Conservation (phyloP, 2,113 vertebrate species). For the Odobenus rosmarus region DNA sequence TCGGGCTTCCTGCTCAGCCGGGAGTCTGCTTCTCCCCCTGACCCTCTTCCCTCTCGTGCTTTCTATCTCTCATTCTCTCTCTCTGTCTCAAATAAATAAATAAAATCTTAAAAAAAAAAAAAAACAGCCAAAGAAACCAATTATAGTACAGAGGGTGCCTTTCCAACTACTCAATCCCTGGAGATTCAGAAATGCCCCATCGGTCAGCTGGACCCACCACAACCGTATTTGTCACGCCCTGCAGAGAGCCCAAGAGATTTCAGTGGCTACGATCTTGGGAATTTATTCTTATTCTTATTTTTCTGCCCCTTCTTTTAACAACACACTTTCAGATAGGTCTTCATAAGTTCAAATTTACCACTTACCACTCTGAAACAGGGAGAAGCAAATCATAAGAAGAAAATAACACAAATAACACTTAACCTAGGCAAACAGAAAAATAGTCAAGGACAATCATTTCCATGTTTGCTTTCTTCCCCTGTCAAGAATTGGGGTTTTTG, state of each 20-base stretch:
- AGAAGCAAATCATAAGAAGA: not conserved
- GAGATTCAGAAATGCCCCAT: not conserved
- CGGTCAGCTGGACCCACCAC: not conserved
- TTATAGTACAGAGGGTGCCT: not conserved
- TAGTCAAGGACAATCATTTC: not conserved
- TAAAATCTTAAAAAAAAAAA: too few species aligned
- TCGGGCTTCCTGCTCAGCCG: too few species aligned
- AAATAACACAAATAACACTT: not conserved
- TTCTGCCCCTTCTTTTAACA: not conserved
- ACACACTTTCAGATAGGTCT: not conserved
- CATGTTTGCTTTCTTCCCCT: not conserved
- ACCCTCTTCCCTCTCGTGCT: too few species aligned
- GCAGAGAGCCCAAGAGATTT: not conserved
- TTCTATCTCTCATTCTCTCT: too few species aligned
- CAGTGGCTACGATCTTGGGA: not conserved
- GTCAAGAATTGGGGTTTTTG: not conserved
- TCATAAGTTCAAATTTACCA: not conserved
- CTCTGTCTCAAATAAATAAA: too few species aligned
- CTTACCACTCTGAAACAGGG: not conserved
- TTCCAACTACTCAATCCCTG: not conserved
- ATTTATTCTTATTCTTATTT: not conserved
- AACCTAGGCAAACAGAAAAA: not conserved
- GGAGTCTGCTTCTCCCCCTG: too few species aligned
- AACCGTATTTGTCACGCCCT: fast-evolving
- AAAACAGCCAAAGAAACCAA: not conserved